A percentile compares a stretch with the other conserved stretches of the same genome.
phyloP scores from a whole-genome alignment of 2,113 vertebrate genomes.

The Hirundichthys speculiger region DNA sequence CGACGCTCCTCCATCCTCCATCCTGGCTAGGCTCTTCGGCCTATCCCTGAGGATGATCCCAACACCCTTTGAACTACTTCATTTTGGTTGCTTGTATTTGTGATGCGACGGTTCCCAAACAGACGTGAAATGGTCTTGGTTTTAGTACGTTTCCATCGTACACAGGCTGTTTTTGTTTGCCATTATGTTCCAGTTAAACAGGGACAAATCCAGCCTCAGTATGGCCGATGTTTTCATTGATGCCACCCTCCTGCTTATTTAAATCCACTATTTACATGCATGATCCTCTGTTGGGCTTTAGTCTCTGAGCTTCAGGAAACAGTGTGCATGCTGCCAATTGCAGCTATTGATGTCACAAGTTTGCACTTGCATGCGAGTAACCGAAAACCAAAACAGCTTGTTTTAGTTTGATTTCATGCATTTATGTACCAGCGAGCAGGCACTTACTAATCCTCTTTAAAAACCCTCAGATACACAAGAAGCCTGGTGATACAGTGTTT shows the following conservation, averaged over 20 bases:
- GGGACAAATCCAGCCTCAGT: slow-evolving; percentile 29
- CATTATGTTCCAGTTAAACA: slow-evolving; percentile 12
- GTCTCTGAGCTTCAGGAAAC: slow-evolving; percentile 15
- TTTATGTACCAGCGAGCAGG: slow-evolving; percentile 17
- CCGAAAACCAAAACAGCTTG: slow-evolving; percentile 26
- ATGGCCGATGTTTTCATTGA: slow-evolving; percentile 41
- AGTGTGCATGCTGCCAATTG: neutral
- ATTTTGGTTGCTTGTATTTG: no score
- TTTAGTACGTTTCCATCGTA: no score
- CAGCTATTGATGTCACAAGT: neutral
- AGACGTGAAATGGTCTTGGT: no score
- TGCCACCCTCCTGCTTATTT: slow-evolving; percentile 9
- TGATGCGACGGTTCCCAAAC: no score
- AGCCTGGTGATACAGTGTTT: slow-evolving; percentile 3
- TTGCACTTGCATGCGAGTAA: slow-evolving; percentile 31
- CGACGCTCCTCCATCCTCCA: no score
- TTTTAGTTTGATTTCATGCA: slow-evolving; percentile 34
- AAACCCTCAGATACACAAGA: neutral
- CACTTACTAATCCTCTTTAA: neutral
- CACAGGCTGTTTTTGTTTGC: neutral
- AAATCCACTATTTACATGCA: slow-evolving; percentile 42
- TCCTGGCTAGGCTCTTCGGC: no score
- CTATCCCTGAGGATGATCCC: no score
- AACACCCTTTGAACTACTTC: no score
- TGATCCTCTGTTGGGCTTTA: slow-evolving; percentile 11